Conservation (phyloP, 2,888 invertebrate species). For the Ennomos quercinarius region DNA sequence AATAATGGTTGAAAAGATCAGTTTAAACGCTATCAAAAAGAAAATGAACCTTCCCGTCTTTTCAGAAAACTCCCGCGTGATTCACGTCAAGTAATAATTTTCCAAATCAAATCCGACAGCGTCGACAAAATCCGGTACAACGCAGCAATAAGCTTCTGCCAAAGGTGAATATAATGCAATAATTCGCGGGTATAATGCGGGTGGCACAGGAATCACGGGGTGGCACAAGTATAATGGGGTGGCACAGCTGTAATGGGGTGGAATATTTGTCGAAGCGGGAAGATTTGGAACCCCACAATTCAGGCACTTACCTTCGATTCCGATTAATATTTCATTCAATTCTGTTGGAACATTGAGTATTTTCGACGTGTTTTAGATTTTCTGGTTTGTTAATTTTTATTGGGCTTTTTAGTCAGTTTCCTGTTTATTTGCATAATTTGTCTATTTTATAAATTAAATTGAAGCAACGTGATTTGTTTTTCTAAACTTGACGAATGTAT, state of each 20-base stretch:
- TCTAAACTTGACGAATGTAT: too few relatives aligned
- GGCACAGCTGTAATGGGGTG: conserved; percentile 22
- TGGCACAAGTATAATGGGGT: conserved; percentile 11
- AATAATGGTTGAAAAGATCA: too few relatives aligned
- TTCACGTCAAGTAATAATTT: conserved; percentile 9
- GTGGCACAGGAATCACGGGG: conserved; percentile 14
- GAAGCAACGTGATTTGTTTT: conserved; percentile 12
- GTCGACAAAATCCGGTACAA: conserved; percentile 5
- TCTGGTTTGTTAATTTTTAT: conserved; percentile 19
- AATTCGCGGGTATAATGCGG: conserved; percentile 11
- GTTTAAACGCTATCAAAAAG: background rate
- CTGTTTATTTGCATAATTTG: conserved; percentile 24
- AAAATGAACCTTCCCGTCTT: background rate
- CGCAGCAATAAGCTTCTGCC: conserved; percentile 23
- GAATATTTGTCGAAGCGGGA: conserved; percentile 5
- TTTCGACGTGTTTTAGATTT: conserved; percentile 4
- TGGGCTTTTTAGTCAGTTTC: conserved; percentile 15
- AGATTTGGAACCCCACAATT: background rate
- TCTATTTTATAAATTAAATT: conserved; percentile 13
- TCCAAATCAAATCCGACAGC: conserved; percentile 12
- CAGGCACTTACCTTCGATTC: conserved; percentile 5
- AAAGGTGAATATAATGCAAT: conserved; percentile 34
- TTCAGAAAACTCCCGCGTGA: background rate
- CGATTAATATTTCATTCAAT: conserved; percentile 4
- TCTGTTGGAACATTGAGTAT: conserved; percentile 7